Evolutionary conservation across 2,113 vertebrate genomes (phyloP), one percentile per base, ranked within the genome.

Genomic region (Corapipo altera): DNA sequence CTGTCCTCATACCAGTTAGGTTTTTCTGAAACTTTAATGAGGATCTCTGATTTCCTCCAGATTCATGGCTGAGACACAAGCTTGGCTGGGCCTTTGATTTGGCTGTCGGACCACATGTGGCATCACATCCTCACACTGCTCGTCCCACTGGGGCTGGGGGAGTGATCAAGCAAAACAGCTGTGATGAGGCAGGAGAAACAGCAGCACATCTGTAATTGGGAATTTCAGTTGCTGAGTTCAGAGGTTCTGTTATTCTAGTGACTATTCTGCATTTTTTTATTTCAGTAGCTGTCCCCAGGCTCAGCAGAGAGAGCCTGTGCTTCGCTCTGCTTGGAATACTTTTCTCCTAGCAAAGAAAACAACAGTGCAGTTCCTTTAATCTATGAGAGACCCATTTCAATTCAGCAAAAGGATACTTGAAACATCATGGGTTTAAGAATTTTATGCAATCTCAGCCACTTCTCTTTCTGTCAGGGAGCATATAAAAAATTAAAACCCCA

Each of bases 401-500:
- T 92, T 78, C 89, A 91, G 72, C 49, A 89, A 85, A 97, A 78
- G 83, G 73, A 91, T 85, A 87, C 73, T 91, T 84, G 77, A 92
- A 96, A 91, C 73, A 91, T 69, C 84, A 72, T 15, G 30, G 37
- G 4, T 91, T 91, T 89, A 89, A 91, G 91, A 87, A 88, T 84
- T 93, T 94, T 93, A 51, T 91, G 82, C 79, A 80, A 76, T 74
- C 66, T 93, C 94, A 95, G 95, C 43, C 88, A 76, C 69, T 89
- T 82, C 78, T 72, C 14, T 79, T 67, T 82, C 85, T 85, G 61
- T 62, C 83, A 83, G 80, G 52, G 44, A 94, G 41, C 57, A 80
- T 79, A 93, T 93, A 55, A 96, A 96, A 95, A 96, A 91, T 88
- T 92, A 83, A 95, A 95, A 51, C 10, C n/a, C 73, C 54, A 82